phyloP scores from a whole-genome alignment of 2,113 vertebrate species.

The Myanophis thanlyinensis region DNA sequence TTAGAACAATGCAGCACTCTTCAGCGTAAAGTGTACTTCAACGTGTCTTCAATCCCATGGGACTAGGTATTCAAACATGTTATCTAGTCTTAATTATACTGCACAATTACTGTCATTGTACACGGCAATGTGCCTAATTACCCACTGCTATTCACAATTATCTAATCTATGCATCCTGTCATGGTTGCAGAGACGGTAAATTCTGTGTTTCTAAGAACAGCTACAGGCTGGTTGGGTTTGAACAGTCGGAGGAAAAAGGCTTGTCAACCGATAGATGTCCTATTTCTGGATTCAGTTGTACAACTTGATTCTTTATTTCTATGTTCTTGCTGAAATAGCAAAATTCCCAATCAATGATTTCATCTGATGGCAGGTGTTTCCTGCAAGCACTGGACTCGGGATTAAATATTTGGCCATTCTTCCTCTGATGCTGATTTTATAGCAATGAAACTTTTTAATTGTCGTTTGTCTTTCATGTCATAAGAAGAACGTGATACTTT shows the following conservation, averaged over 20 bases:
- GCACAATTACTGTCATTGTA: conserved; percentile 18
- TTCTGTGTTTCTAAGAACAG: background rate
- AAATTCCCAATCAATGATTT: background rate
- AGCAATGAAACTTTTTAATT: background rate
- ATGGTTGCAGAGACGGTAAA: background rate
- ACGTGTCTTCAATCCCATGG: conserved; percentile 10
- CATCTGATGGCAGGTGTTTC: background rate
- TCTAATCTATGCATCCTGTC: conserved; percentile 19
- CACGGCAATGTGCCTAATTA: conserved; percentile 22
- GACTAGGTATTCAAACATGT: conserved; percentile 27
- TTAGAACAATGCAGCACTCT: conserved; percentile 11
- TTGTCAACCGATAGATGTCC: background rate
- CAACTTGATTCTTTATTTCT: background rate
- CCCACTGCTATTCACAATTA: conserved; percentile 17
- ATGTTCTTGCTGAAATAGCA: background rate
- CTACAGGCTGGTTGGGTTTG: background rate
- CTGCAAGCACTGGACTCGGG: background rate
- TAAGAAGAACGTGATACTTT: background rate
- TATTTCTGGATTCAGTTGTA: background rate
- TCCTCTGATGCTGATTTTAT: background rate
- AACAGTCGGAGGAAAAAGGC: background rate
- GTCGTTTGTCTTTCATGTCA: background rate
- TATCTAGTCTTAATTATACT: conserved; percentile 23
- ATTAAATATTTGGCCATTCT: background rate
- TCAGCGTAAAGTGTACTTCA: conserved; percentile 7